A percentile compares a stretch with the other conserved stretches of the same genome.
Evolutionary conservation across 2,888 invertebrate genomes (phyloP).

Genomic region (Drosophila aldrichi): DNA sequence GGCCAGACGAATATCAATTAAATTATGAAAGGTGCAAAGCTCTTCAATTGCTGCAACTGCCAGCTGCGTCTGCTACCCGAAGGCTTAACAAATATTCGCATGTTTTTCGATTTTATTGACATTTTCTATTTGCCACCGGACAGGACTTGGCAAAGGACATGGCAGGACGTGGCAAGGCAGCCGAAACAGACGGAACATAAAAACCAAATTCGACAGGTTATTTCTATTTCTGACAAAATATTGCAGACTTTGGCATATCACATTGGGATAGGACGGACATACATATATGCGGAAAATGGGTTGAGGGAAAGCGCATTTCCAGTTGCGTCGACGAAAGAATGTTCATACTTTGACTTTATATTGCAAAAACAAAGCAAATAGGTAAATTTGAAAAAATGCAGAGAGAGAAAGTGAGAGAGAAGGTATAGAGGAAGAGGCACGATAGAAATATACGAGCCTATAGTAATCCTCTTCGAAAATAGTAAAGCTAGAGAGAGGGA

Average conservation of each 20-base stretch:
- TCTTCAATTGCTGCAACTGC: conserved; percentile 1
- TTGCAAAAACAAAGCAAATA: not conserved
- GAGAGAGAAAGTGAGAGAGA: not conserved
- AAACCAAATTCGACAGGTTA: conserved; percentile 49
- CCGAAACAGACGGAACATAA: conserved; percentile 10
- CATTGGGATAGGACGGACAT: conserved; percentile 39
- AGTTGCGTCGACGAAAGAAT: conserved; percentile 1
- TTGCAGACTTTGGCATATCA: conserved; percentile 37
- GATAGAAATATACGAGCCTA: too few relatives aligned
- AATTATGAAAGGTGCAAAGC: conserved; percentile 58
- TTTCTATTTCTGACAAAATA: conserved; percentile 47
- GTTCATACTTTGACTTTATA: not conserved
- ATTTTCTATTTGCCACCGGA: conserved; percentile 66
- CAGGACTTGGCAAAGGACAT: conserved; percentile 8
- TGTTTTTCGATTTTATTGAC: conserved; percentile 64
- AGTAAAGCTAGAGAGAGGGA: not conserved
- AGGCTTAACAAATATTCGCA: conserved; percentile 43
- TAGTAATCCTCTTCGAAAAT: too few relatives aligned
- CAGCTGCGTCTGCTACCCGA: not conserved
- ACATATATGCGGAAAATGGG: conserved; percentile 33
- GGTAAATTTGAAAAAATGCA: too few relatives aligned
- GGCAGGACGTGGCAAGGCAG: conserved; percentile 17
- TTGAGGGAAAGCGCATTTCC: conserved; percentile 24
- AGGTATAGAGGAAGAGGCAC: too few relatives aligned
- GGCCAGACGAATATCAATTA: conserved; percentile 74